These are phyloP conservation scores for Sinocyclocheilus maitianheensis DNA, from an alignment of 2,113 vertebrate species.

Conservation along the genomic window DNA sequence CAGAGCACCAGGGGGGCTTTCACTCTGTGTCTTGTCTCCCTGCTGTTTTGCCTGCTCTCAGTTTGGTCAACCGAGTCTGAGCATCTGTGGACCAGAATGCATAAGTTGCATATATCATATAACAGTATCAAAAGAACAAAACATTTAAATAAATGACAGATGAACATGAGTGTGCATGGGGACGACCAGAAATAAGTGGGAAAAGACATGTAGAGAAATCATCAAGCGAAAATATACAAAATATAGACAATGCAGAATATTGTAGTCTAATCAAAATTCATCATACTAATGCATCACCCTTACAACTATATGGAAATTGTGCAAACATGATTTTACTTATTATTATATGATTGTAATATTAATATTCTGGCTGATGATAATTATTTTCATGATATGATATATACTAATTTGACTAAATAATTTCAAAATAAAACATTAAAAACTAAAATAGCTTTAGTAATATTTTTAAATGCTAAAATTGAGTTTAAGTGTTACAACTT, in stretches of 20 bases:
- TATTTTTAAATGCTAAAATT: neutral
- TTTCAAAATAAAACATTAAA: neutral
- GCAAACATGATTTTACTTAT: too few species aligned
- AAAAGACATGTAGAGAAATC: neutral
- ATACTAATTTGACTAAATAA: neutral
- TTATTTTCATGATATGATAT: neutral
- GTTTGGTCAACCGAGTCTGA: neutral
- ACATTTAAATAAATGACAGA: neutral
- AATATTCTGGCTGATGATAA: neutral
- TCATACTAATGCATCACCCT: neutral
- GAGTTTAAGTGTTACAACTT: neutral
- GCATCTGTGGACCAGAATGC: neutral
- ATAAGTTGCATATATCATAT: neutral
- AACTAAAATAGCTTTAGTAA: too few species aligned
- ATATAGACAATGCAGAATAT: too few species aligned
- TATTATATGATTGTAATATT: too few species aligned
- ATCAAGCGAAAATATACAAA: neutral
- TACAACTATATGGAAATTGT: neutral
- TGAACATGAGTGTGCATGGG: neutral
- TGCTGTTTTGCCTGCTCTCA: neutral
- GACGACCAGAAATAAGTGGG: too few species aligned
- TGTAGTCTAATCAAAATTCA: neutral
- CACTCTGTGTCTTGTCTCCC: conserved; percentile 10
- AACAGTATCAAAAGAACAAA: neutral
- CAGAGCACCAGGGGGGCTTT: conserved; percentile 29